Evolutionary conservation across 2,113 vertebrate species (phyloP).

Genomic region (Petromus typicus): DNA sequence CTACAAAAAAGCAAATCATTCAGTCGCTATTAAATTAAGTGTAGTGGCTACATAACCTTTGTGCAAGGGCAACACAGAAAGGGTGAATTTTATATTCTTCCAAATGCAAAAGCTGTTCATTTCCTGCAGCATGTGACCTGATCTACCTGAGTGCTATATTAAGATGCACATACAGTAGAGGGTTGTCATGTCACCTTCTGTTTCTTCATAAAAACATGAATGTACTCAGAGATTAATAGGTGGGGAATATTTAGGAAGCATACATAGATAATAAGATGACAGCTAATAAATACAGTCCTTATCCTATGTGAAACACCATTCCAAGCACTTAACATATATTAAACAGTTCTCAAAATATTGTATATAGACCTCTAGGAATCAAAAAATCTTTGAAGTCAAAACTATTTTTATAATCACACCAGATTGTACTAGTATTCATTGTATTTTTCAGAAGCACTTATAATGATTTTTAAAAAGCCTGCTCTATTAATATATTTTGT

Average conservation of each 20-base stretch:
- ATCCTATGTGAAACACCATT: neutral
- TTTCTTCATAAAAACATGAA: conserved; percentile 15
- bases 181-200: neutral
- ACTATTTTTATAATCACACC: neutral
- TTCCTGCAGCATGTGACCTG: neutral
- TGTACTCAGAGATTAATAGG: neutral
- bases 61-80: conserved; percentile 57
- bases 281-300: neutral
- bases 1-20: conserved; percentile 84
- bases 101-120: neutral
- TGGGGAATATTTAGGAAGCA: conserved; percentile 13
- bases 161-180: neutral
- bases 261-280: neutral
- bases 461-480: conserved; percentile 1
- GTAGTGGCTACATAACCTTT: neutral
- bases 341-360: conserved; percentile 14
- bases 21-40: conserved; percentile 48
- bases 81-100: neutral
- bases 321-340: neutral
- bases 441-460: neutral
- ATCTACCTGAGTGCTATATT: neutral
- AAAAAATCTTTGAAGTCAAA: conserved; percentile 36
- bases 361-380: neutral
- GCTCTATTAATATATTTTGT: conserved; percentile 27
- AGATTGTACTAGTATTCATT: neutral